Base-by-base conservation (phyloP, 2,888 invertebrate species). In the Temnothorax ravouxi region DNA sequence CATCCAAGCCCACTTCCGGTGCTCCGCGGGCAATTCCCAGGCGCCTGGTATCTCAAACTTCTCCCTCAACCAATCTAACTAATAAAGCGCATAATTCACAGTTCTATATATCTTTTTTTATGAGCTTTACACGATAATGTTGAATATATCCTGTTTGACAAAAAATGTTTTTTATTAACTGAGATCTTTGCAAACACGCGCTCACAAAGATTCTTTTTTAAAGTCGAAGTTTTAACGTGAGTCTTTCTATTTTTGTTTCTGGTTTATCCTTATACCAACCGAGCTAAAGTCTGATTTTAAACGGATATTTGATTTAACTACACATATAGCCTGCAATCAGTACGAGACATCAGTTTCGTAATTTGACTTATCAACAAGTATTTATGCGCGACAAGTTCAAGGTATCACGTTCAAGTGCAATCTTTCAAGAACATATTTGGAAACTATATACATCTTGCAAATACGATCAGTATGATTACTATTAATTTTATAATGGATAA, bases 31-130 rank as follows among this genome's bases (percentile, higher is more conserved):
- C 2, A 93, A 71, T 5, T 90, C 75, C 92, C 92, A 93, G 3
- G 87, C 92, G 0, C 91, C 92, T 9, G 94, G 94, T 4, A 87
- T 61, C 75, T 94, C 94, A 74, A 94, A 93, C 61, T 92, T 94
- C 44, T 93, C 79, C 34, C 93, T 90, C 76, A 94, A 34, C 94
- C 93, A 94, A 59, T 94, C 93, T 77, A 93, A 81, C 93, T 94
- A 84, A 69, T 79, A 8, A 59, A 79, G 13, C 3, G 2, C 4
- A 44, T 15, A 15, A 66, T 3, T 25, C 1, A 56, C 11, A 8
- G 3, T 38, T 15, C 15, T 44, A 64, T 29, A 29, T 41, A 25
- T n/a, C n/a, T 8, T 34, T 47, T 29, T 34, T n/a, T 59, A 72
- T 5, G 3, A 18, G 8, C 8, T 66, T 66, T 44, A 66, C 29